Base-by-base conservation (phyloP, 2,888 invertebrate species). In the Calliscelio sp. region DNA sequence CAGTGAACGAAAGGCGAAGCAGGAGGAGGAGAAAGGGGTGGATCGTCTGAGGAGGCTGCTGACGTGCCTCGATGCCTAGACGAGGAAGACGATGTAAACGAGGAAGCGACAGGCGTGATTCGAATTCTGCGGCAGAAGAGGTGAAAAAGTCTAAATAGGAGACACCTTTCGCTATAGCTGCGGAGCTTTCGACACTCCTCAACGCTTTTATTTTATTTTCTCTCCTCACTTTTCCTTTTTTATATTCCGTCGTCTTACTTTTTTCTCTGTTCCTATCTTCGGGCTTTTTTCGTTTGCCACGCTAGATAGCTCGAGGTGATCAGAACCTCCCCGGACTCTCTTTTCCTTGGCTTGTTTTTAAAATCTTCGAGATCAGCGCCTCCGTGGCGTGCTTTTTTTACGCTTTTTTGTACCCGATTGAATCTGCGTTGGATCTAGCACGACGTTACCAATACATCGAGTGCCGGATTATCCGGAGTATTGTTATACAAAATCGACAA, bases 21-120 rank as follows among this genome's bases (percentile, higher is more conserved):
- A 63, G 65, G 74, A 44, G 6, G 20, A 49, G 61, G 81, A 63
- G 41, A 22, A 61, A 8, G 77, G 78, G 61, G n/a, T n/a, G n/a
- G n/a, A n/a, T n/a, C 66, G 68, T 87, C 85, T 87, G 84, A 87
- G 80, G 84, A 79, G 84, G 68, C n/a, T 53, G 78, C 78, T 86
- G 89, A 86, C 86, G 86, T 86, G 86, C 84, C 66, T 87, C 82
- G 85, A 86, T 80, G 86, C 80, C 28, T 70, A 66, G 85, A 65
- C 79, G 85, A 38, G 65, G 71, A 80, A 84, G 71, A 49, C 68
- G 59, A 75, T 84, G 81, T 82, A 55, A 77, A 83, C 77, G 83
- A 84, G 59, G 77, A 65, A 78, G 78, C 87, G 89, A 89, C 87
- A 88, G 86, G 87, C 90, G 90, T 90, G 90, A 91, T 89, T 90